Conservation (phyloP, 2,113 vertebrate species). For the Heteronetta atricapilla region DNA sequence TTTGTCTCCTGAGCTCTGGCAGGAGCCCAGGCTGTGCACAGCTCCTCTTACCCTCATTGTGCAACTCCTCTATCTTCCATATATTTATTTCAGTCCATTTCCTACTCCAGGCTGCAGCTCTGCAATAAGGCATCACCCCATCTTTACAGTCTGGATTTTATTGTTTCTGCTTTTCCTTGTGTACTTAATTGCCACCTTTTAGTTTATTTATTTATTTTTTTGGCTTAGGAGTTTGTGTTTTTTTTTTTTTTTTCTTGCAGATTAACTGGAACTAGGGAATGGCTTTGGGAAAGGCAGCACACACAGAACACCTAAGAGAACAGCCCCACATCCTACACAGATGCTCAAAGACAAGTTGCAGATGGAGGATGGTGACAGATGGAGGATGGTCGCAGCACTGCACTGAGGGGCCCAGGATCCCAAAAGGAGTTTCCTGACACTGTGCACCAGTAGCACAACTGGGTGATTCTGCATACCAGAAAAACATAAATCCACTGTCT, state of each 20-base stretch:
- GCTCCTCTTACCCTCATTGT: neutral
- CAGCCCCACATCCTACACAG: too few species aligned
- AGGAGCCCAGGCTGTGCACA: neutral
- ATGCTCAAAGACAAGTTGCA: too few species aligned
- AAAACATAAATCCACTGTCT: rapidly evolving
- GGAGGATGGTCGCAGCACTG: too few species aligned
- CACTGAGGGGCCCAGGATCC: too few species aligned
- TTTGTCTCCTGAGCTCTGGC: neutral
- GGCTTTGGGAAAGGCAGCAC: neutral
- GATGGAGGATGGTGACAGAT: too few species aligned
- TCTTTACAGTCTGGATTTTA: neutral
- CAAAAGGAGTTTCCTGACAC: too few species aligned
- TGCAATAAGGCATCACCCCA: neutral
- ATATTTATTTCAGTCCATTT: neutral
- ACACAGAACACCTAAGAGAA: too few species aligned
- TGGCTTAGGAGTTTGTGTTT: neutral
- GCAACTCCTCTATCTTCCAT: neutral
- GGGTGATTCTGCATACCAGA: too few species aligned
- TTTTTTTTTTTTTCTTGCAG: neutral
- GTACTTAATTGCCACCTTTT: neutral
- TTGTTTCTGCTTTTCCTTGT: neutral
- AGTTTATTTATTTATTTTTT: neutral
- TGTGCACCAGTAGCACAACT: too few species aligned
- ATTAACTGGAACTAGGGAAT: neutral
- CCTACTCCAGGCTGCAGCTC: neutral